Conservation (phyloP, 2,113 vertebrate genomes). For the Pollimyrus isidori region DNA sequence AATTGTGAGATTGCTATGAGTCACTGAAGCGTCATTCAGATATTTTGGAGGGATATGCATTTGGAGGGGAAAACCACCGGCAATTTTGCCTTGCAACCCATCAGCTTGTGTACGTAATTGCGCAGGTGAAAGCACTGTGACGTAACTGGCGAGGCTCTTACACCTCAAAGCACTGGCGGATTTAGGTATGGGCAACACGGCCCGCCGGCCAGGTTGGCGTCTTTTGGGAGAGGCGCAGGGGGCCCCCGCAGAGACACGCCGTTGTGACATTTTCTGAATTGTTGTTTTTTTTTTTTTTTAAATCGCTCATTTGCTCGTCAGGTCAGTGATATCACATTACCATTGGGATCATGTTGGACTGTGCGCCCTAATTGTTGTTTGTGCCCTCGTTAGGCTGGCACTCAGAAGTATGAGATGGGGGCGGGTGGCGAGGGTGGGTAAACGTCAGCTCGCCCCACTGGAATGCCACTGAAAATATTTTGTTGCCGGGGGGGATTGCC, state of each 20-base stretch:
- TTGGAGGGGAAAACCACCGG: slow-evolving; percentile 27
- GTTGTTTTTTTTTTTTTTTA: no score
- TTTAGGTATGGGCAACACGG: neutral
- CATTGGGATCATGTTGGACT: neutral
- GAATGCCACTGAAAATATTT: no score
- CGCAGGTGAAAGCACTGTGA: slow-evolving; percentile 5
- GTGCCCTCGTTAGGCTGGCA: neutral
- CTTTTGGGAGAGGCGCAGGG: no score
- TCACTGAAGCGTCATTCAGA: slow-evolving; percentile 28
- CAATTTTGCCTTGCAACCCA: slow-evolving; percentile 24
- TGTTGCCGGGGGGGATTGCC: no score
- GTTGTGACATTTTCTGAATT: neutral
- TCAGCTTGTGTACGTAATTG: slow-evolving; percentile 27
- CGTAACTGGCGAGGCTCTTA: neutral
- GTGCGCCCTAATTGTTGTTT: neutral
- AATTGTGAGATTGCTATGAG: slow-evolving; percentile 27
- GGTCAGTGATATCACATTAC: neutral
- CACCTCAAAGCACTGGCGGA: neutral
- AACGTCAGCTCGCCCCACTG: neutral
- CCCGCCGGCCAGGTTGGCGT: neutral
- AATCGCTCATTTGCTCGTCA: neutral
- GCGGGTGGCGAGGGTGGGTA: neutral
- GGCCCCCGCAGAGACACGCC: neutral
- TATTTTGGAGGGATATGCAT: slow-evolving; percentile 22
- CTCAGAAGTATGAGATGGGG: neutral